Conservation (phyloP, 2,113 vertebrate genomes). For the Vanacampus margaritifer region DNA sequence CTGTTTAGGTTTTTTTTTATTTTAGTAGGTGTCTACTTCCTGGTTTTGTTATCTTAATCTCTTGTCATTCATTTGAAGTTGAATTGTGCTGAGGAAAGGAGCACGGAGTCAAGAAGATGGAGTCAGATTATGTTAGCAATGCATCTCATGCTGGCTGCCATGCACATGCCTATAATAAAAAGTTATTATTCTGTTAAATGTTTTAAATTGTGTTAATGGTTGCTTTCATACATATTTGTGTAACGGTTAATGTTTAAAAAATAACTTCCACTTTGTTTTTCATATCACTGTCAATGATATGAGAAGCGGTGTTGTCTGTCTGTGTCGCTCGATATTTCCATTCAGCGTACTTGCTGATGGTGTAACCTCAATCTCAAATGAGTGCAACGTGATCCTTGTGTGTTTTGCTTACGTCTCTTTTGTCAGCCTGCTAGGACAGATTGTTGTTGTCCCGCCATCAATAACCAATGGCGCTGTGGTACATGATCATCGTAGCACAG, state of each 20-base stretch:
- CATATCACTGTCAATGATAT: neutral
- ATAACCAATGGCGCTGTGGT: neutral
- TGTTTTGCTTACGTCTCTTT: slow-evolving; percentile 21
- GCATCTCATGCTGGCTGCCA: too few species aligned
- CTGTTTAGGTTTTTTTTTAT: too few species aligned
- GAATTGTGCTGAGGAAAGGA: neutral
- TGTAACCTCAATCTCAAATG: slow-evolving; percentile 25
- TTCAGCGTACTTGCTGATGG: neutral
- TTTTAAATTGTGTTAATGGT: neutral
- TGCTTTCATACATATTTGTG: neutral
- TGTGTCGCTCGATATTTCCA: neutral
- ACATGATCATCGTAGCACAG: neutral
- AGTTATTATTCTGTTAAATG: too few species aligned
- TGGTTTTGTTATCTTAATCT: neutral
- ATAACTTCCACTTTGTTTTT: neutral
- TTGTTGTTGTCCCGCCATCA: slow-evolving; percentile 15
- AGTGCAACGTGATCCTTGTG: slow-evolving; percentile 39
- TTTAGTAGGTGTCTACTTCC: too few species aligned
- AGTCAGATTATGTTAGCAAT: too few species aligned
- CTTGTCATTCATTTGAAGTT: neutral
- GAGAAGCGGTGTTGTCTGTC: neutral
- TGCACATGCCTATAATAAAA: too few species aligned
- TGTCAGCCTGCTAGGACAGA: slow-evolving; percentile 1
- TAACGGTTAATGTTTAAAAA: neutral
- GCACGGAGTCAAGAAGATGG: neutral